phyloP scores from a whole-genome alignment of 1,140 invertebrate genomes.

The Pectinophora gossypiella region DNA sequence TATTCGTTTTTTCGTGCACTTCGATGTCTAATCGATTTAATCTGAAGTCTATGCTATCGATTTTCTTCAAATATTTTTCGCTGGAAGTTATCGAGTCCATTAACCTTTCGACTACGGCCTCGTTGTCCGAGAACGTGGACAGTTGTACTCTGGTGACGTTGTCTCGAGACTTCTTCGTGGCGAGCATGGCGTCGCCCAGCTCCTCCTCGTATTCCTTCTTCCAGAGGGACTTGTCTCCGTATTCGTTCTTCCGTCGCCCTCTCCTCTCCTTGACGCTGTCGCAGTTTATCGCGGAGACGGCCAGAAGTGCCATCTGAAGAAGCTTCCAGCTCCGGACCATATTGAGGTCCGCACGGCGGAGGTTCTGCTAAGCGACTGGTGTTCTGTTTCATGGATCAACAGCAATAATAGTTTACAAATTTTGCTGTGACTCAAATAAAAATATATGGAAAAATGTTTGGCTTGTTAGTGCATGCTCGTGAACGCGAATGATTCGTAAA shows the following conservation, averaged over 20 bases:
- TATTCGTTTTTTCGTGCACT: conserved; percentile 61
- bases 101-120: conserved; percentile 54
- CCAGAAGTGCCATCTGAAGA: conserved; percentile 19
- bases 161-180: conserved; percentile 28
- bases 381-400: background rate
- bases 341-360: conserved; percentile 28
- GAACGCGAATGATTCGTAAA: conserved; percentile 24
- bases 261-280: conserved; percentile 25
- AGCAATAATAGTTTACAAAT: conserved; percentile 34
- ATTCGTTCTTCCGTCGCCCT: conserved; percentile 31
- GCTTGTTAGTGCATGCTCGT: conserved; percentile 12
- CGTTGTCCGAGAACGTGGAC: conserved; percentile 34
- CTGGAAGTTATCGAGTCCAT: conserved; percentile 58
- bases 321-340: conserved; percentile 30
- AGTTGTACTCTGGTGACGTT: conserved; percentile 39
- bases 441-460: conserved; percentile 29
- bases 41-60: conserved; percentile 61
- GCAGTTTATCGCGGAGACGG: conserved; percentile 22
- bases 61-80: conserved; percentile 60
- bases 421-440: conserved; percentile 26
- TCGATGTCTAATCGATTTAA: conserved; percentile 61
- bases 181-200: conserved; percentile 48
- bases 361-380: conserved; percentile 32
- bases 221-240: conserved; percentile 44
- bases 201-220: conserved; percentile 59